Evolutionary conservation across 2,113 vertebrate genomes (phyloP), one percentile per base, ranked within the genome.

Genomic region (Phodopus roborovskii): DNA sequence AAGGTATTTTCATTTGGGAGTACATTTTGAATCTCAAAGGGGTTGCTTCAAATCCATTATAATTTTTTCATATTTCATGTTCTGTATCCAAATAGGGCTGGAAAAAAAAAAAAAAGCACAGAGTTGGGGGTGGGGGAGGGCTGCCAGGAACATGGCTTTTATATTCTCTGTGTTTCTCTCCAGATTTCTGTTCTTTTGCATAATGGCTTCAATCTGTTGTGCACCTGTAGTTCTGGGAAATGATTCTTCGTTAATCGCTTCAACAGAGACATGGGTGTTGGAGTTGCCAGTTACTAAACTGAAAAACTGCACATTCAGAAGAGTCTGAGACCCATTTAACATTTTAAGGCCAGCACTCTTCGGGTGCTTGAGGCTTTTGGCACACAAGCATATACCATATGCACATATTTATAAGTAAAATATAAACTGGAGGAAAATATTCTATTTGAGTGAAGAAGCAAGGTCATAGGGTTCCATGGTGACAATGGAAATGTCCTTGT

Each of bases 171-270:
- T 64, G 56, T 90, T 94, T 97, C 92, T 93, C 78, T 97, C 96
- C 97, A 98, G 94, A 3, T 95, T 96, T 91, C 85, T 98, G 93
- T 95, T 95, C 90, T 97, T 98, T 97, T 94, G 78, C 84, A 78
- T 90, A 77, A 88, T 39, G 86, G 91, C 77, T 93, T 28, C 92
- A 95, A 96, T 95, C 94, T 94, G 97, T 95, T 73, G 39, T 98
- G 97, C 98, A 98, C 98, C 98, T 98, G 98, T 97, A 97, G 90
- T 98, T 98, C 96, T 98, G 98, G 97, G 98, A 98, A 98, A 95
- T 71, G 82, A 74, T 97, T 96, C 75, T 71, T 96, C 97, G 94
- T 66, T 90, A 97, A 97, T 98, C 70, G 4, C 77, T 98, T 98
- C 68, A 98, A 22, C 98, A 98, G 96, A 96, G 85, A 45, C 96